phyloP scores from a whole-genome alignment of 2,888 invertebrate genomes.

The Papilio elwesi region DNA sequence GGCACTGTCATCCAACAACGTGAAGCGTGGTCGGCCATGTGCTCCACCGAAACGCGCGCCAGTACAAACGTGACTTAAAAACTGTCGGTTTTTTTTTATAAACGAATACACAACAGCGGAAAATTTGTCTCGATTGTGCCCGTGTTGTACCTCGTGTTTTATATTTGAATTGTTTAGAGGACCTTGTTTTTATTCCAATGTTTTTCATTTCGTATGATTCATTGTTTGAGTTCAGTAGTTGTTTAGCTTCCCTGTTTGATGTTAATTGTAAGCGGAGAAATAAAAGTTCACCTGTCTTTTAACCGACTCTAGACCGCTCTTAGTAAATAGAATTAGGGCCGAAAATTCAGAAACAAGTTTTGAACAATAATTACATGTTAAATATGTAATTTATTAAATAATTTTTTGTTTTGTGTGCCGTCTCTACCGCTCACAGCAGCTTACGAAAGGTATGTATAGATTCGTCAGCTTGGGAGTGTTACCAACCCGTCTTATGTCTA shows the following conservation, averaged over 20 bases:
- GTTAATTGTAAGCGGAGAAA: too few species aligned
- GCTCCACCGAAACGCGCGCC: conserved; percentile 47
- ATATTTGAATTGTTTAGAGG: conserved; percentile 1
- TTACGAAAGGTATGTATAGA: too few species aligned
- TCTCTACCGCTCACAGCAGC: too few species aligned
- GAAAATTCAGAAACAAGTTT: too few species aligned
- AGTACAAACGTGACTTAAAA: conserved; percentile 49
- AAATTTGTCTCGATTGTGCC: neutral
- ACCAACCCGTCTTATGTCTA: too few species aligned
- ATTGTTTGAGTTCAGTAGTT: neutral
- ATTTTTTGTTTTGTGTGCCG: too few species aligned
- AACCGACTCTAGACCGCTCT: too few species aligned
- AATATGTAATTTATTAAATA: too few species aligned
- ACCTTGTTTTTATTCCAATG: neutral
- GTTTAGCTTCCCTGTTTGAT: neutral
- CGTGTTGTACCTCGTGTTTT: conserved; percentile 11
- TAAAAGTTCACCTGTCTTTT: too few species aligned
- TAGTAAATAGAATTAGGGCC: too few species aligned
- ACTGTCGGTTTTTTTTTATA: conserved; percentile 39
- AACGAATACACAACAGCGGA: conserved; percentile 22
- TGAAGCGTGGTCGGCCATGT: conserved; percentile 53
- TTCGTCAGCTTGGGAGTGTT: too few species aligned
- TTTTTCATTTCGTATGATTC: neutral
- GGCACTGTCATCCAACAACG: conserved; percentile 43
- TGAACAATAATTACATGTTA: too few species aligned